Evolutionary conservation across 2,797 vertebrate species (phyloP), one percentile per base, ranked within the genome.

Genomic region (Masticophis lateralis): DNA sequence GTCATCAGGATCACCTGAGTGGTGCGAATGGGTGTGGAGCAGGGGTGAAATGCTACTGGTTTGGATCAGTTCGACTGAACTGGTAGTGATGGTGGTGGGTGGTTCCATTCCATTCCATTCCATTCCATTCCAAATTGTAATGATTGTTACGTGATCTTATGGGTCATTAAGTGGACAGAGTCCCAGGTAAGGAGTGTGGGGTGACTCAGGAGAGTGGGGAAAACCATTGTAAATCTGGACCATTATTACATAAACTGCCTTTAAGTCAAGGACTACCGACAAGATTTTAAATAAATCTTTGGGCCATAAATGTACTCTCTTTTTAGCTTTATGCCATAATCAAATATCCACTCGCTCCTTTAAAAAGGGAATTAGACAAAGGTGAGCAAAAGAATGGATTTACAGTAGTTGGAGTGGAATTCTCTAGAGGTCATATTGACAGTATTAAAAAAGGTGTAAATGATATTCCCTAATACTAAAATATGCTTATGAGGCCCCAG

Each of bases 281-380:
- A 96, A 97, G 94, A 97, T 97, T 74, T 97, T 86, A 92, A 97
- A 97, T 97, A 97, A 97, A 97, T 96, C 93, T 96, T 87, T 91
- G 88, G 92, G 92, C 94, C 96, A 95, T 97, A 97, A 97, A 97
- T 96, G 95, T 95, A 96, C 96, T 95, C 95, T 96, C 97, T 43
- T 97, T 97, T 97, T 97, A 96, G 91, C 93, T 97, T 97, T 96
- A 97, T 95, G 93, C 94, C 94, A 97, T 97, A 96, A 97, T 97
- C 94, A 97, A 97, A 96, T 96, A 97, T 97, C 97, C 95, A 98
- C 96, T 97, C 96, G 94, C 96, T 95, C 94, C 96, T 95, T 96
- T 97, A 98, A 97, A 97, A 97, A 95, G 60, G 37, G 95, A 97
- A 97, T 97, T 97, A 98, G 96, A 97, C 95, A 97, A 97, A 98